Conservation (phyloP, 2,797 vertebrate species). For the Urosaurus nigricauda region DNA sequence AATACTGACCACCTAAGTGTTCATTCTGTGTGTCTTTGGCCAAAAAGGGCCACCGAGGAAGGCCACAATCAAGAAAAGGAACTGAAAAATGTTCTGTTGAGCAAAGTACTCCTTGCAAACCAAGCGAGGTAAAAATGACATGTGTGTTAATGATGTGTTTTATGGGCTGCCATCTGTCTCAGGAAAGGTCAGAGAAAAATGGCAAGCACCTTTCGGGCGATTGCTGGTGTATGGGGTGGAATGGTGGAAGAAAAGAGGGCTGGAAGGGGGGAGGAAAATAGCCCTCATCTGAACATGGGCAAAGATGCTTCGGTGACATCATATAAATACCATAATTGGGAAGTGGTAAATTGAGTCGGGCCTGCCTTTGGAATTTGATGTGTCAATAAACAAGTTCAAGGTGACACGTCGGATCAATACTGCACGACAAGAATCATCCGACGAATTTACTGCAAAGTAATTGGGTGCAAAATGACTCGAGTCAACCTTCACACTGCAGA, state of each 20-base stretch:
- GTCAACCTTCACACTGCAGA: conserved; percentile 90
- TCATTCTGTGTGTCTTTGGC: not conserved
- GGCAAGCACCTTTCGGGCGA: conserved; percentile 82
- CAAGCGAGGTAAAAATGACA: conserved; percentile 84
- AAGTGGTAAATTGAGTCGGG: conserved; percentile 92
- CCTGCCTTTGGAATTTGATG: conserved; percentile 91
- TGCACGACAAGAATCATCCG: conserved; percentile 95
- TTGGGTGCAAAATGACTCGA: conserved; percentile 95
- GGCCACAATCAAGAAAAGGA: conserved; percentile 56
- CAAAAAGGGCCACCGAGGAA: conserved; percentile 62
- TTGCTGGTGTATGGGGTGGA: conserved; percentile 67
- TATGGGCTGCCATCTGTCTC: conserved; percentile 87
- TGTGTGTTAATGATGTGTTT: conserved; percentile 87
- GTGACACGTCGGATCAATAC: conserved; percentile 98
- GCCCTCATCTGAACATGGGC: conserved; percentile 80
- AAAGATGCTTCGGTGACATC: conserved; percentile 92
- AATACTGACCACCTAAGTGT: rapidly evolving
- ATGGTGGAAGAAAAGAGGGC: conserved; percentile 21
- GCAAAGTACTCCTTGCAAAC: conserved; percentile 83
- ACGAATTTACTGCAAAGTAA: conserved; percentile 99
- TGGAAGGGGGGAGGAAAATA: conserved; percentile 67
- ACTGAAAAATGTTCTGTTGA: conserved; percentile 84
- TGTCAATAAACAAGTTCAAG: conserved; percentile 99
- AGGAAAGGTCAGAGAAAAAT: conserved; percentile 88
- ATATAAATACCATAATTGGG: conserved; percentile 99